These are phyloP conservation scores for Cantharis rufa DNA, from an alignment of 2,888 invertebrate genomes.

Conservation along the genomic window DNA sequence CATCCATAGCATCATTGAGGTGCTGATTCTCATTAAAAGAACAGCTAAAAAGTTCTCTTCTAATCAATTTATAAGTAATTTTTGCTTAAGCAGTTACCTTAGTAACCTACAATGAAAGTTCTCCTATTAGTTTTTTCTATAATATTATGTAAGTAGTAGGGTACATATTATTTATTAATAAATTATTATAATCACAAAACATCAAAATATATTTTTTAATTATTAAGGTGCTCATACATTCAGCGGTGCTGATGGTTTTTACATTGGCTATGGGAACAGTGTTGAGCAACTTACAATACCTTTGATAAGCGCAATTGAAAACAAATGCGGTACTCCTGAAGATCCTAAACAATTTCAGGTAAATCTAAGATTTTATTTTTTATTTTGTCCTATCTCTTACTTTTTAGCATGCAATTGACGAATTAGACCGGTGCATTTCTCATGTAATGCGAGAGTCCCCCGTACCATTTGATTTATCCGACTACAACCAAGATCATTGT, in stretches of 20 bases:
- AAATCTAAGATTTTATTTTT: not conserved
- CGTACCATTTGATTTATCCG: not conserved
- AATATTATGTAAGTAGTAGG: no score
- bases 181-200: not conserved
- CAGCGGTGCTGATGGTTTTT: not conserved
- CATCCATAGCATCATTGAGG: no score
- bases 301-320: not conserved
- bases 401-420: not conserved
- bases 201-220: not conserved
- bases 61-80: no score
- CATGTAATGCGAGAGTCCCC: not conserved
- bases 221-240: not conserved
- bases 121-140: no score
- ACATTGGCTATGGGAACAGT: not conserved
- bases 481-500: not conserved
- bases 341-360: not conserved
- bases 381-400: no score
- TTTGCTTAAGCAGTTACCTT: no score
- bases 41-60: no score
- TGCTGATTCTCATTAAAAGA: no score
- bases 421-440: not conserved
- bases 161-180: no score
- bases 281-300: no score
- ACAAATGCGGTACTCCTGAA: not conserved
- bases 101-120: no score